A percentile compares a stretch with the other conserved stretches of the same genome.
These are phyloP conservation scores for Nasonia giraulti DNA, from an alignment of 1,140 invertebrate genomes.

Conservation along the genomic window DNA sequence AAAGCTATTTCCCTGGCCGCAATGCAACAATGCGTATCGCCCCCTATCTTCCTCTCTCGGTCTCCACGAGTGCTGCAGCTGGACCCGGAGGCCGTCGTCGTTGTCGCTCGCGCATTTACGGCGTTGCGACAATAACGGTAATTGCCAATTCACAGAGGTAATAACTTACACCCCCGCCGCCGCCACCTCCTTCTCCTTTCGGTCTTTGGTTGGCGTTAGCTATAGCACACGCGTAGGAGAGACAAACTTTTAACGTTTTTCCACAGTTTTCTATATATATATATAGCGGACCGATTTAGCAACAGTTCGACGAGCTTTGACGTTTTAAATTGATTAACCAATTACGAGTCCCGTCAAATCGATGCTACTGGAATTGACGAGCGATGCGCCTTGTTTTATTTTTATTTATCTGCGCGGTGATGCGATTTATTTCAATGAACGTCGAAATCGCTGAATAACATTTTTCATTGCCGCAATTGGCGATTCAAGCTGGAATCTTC, in stretches of 20 bases:
- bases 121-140: conserved; percentile 65
- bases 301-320: too few relatives aligned
- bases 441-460: too few relatives aligned
- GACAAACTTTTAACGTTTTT: too few relatives aligned
- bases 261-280: too few relatives aligned
- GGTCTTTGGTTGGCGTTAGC: background rate
- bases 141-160: conserved; percentile 67
- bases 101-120: conserved; percentile 32
- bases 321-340: too few relatives aligned
- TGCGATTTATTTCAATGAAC: too few relatives aligned
- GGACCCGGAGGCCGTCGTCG: conserved; percentile 51
- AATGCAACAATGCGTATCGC: conserved; percentile 38
- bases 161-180: conserved; percentile 60
- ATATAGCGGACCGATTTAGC: too few relatives aligned
- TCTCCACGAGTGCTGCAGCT: conserved; percentile 58
- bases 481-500: conserved; percentile 22
- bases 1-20: conserved; percentile 45
- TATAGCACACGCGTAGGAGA: too few relatives aligned
- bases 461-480: background rate
- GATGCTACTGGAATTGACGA: background rate
- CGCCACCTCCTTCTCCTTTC: background rate
- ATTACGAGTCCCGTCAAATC: background rate
- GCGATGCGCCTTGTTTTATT: background rate
- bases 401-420: background rate
- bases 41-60: conserved; percentile 43